Evolutionary conservation across 2,113 vertebrate species (phyloP).

Genomic region (Odontesthes bonariensis): DNA sequence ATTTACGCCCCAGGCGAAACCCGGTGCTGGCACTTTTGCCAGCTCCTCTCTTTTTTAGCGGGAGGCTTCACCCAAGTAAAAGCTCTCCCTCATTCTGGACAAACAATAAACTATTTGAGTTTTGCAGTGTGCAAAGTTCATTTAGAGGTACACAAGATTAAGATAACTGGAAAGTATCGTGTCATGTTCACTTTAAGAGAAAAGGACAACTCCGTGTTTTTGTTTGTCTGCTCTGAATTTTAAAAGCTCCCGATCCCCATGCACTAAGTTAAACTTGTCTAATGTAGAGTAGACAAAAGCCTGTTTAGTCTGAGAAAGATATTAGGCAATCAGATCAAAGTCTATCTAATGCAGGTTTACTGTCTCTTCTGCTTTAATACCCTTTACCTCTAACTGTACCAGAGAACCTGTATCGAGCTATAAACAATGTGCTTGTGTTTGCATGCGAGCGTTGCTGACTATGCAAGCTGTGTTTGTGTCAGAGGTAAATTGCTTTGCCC

Average conservation of each 20-base stretch:
- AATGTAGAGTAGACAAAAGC: not conserved
- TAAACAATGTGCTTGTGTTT: constrained; percentile 38
- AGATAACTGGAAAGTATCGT: no score
- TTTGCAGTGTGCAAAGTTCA: no score
- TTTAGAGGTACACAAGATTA: no score
- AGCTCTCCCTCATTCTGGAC: no score
- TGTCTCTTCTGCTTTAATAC: constrained; percentile 4
- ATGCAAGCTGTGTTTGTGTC: constrained; percentile 40
- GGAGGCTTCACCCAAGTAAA: no score
- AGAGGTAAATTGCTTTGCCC: constrained; percentile 43
- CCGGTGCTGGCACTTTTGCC: no score
- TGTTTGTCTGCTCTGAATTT: no score
- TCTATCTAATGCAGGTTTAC: constrained; percentile 4
- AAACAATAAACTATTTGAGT: no score
- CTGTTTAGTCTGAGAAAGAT: not conserved
- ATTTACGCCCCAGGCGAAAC: no score
- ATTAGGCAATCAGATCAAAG: not conserved
- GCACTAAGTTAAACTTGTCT: not conserved
- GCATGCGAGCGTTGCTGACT: constrained; percentile 46
- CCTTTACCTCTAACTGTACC: constrained; percentile 7
- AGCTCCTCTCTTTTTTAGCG: no score
- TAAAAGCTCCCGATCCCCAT: no score
- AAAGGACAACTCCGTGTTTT: not conserved
- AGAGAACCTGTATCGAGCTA: not conserved
- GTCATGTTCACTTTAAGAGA: not conserved